phyloP scores from a whole-genome alignment of 2,797 vertebrate genomes.

The Myripristis jacobus region DNA sequence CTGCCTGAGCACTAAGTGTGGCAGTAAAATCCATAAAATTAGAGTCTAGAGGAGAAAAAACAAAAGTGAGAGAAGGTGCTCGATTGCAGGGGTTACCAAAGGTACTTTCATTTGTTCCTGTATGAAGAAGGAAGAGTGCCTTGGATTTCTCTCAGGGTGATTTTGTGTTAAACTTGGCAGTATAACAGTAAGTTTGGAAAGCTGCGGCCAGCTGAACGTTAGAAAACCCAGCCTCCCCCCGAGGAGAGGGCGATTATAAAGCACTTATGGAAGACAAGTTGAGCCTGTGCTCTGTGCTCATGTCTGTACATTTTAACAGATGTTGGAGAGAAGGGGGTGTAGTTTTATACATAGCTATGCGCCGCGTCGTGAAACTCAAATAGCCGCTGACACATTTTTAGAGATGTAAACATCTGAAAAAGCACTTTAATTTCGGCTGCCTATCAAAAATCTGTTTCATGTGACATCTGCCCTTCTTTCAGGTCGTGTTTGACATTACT shows the following conservation, averaged over 20 bases:
- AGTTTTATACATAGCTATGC: slow-evolving; percentile 54
- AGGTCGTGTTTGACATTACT: neutral
- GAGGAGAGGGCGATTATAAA: slow-evolving; percentile 75
- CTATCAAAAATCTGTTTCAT: neutral
- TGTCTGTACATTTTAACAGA: slow-evolving; percentile 74
- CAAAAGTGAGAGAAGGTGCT: neutral
- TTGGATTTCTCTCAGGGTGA: slow-evolving; percentile 39
- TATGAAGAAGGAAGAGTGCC: slow-evolving; percentile 19
- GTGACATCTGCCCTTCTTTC: slow-evolving; percentile 3
- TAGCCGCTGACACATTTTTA: slow-evolving; percentile 17
- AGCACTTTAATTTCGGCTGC: slow-evolving; percentile 12
- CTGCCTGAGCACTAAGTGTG: neutral
- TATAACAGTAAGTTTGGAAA: slow-evolving; percentile 53
- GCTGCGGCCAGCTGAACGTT: slow-evolving; percentile 61
- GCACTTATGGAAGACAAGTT: slow-evolving; percentile 77
- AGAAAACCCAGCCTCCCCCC: slow-evolving; percentile 62
- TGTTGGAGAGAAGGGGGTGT: slow-evolving; percentile 66
- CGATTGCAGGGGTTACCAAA: neutral
- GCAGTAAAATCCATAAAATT: neutral
- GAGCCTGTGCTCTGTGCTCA: slow-evolving; percentile 65
- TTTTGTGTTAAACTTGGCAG: slow-evolving; percentile 61
- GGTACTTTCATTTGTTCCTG: slow-evolving; percentile 7
- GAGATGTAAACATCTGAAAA: slow-evolving; percentile 24
- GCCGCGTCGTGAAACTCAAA: slow-evolving; percentile 33
- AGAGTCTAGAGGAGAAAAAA: neutral